phyloP scores from a whole-genome alignment of 2,888 invertebrate genomes.

The Melanostoma mellinum region DNA sequence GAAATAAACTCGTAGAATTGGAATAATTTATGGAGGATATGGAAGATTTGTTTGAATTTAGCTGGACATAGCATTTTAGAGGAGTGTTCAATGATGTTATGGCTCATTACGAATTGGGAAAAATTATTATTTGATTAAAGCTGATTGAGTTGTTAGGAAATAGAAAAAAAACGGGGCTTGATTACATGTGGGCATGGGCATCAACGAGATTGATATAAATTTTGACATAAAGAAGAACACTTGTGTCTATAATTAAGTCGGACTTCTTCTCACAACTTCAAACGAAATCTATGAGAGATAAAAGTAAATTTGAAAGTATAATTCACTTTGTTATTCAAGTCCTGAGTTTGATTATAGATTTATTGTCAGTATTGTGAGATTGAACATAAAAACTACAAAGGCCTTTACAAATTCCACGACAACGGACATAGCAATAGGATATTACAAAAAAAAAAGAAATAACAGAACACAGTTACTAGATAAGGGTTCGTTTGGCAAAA shows the following conservation, averaged over 20 bases:
- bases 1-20: not conserved
- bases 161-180: constrained; percentile 7
- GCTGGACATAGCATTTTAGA: not conserved
- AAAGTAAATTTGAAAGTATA: too few species aligned
- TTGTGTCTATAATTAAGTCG: too few species aligned
- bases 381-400: too few species aligned
- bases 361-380: too few species aligned
- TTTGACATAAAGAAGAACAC: not conserved
- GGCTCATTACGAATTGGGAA: constrained; percentile 27
- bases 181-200: not conserved
- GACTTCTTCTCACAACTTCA: too few species aligned
- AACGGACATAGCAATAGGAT: too few species aligned
- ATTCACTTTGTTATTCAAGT: too few species aligned
- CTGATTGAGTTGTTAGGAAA: constrained; percentile 18
- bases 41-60: not conserved
- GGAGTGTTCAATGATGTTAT: constrained; percentile 21
- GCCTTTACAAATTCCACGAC: too few species aligned
- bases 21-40: constrained; percentile 35
- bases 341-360: too few species aligned
- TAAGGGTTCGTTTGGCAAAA: constrained; percentile 4
- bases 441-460: too few species aligned
- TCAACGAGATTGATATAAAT: constrained; percentile 15
- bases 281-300: too few species aligned
- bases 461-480: not conserved
- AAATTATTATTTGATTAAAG: constrained; percentile 27